Evolutionary conservation across 2,888 invertebrate genomes (phyloP), one percentile per base, ranked within the genome.

Genomic region (Acronicta aceris): DNA sequence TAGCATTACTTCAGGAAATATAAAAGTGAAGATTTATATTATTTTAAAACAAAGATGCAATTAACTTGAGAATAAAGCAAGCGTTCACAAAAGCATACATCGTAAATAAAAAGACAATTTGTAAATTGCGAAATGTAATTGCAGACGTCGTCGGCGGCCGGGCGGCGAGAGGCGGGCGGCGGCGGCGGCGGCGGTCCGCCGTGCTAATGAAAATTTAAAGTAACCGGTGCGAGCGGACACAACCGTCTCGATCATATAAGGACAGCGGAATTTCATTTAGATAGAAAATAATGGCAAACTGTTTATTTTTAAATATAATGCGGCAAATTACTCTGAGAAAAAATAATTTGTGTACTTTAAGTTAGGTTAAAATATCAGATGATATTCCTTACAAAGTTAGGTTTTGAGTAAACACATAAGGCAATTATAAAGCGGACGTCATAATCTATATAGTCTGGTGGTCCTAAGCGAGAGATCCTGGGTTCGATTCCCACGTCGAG

Each of bases 161-260:
- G 62, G 65, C 51, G 48, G 62, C 54, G 60, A 59, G 66, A 62
- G 72, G 65, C 72, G 60, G 64, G 63, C 74, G 70, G 71, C 47
- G 45, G 65, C 51, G 48, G 63, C 74, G 70, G 71, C 30, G 30
- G 65, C 70, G 77, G 50, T 56, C 62, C 62, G 54, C 59, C 65
- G 75, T 83, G 87, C 88, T 92, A 90, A 92, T 93, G 91, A 93
- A 92, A 92, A 91, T 91, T 92, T 93, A 92, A 92, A 91, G 88
- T 88, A 89, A 89, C 90, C 86, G 82, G 86, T 88, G 87, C 84
- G 72, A 81, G 79, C 76, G 67, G 61, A 68, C 60, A 48, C 54
- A 30, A 15, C 57, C 78, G 79, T 57, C 60, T 77, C 78, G 76
- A 70, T 48, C 43, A 78, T 30, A 56, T 74, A 74, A 71, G 53